These are phyloP conservation scores for Dyspetes luteomarginatus DNA, from an alignment of 2,888 invertebrate genomes.

Conservation along the genomic window DNA sequence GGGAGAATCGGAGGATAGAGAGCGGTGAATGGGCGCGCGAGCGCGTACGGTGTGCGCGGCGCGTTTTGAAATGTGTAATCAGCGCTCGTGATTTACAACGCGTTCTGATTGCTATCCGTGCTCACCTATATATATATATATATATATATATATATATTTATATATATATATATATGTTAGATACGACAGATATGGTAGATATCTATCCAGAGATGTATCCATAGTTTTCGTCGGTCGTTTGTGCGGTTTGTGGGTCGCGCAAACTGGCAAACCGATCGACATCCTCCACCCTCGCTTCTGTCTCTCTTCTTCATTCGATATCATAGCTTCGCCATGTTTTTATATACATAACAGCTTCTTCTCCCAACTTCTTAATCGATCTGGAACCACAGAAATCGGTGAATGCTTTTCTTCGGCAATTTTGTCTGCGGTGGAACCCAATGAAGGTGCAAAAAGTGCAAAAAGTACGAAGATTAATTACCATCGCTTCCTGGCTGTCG, in stretches of 20 bases:
- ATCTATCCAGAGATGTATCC: background rate
- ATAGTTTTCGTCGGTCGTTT: constrained; percentile 54
- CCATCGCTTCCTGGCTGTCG: no score
- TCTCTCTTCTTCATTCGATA: constrained; percentile 31
- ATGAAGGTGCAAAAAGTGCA: background rate
- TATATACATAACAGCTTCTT: constrained; percentile 9
- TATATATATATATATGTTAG: constrained; percentile 23
- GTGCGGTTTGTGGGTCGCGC: constrained; percentile 53
- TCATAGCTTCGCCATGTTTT: background rate
- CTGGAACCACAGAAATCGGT: constrained; percentile 9
- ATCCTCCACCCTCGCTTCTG: constrained; percentile 32
- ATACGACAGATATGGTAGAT: constrained; percentile 15
- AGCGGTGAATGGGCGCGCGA: background rate
- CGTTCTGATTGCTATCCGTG: constrained; percentile 78
- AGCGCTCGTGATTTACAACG: constrained; percentile 79
- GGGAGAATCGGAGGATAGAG: constrained; percentile 26
- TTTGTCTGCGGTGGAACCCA: constrained; percentile 4
- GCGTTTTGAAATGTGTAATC: constrained; percentile 82
- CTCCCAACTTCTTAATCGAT: constrained; percentile 36
- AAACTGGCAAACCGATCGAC: constrained; percentile 68
- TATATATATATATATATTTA: background rate
- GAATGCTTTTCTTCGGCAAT: constrained; percentile 41
- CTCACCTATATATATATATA: constrained; percentile 29
- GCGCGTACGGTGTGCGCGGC: constrained; percentile 54
- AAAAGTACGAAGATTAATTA: constrained; percentile 51